phyloP scores from a whole-genome alignment of 2,113 vertebrate species.

The Alethe castanea region DNA sequence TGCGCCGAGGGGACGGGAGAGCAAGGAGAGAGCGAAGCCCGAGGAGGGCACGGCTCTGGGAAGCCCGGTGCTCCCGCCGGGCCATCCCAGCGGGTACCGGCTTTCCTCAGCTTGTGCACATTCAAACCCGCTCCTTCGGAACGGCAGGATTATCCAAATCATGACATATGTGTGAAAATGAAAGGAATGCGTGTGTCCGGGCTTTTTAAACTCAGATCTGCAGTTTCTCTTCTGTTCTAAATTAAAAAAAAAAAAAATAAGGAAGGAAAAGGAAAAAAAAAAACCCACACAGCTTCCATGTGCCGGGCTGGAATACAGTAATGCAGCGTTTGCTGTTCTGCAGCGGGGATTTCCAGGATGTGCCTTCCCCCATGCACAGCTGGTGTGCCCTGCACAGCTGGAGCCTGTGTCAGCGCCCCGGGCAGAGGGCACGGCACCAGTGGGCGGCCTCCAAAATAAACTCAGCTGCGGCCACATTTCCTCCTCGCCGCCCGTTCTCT shows the following conservation, averaged over 20 bases:
- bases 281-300: neutral
- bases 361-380: rapidly evolving
- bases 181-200: neutral
- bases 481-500: neutral
- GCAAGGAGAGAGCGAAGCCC: neutral
- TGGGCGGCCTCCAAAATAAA: neutral
- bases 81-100: neutral
- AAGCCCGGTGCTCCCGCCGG: neutral
- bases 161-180: neutral
- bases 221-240: neutral
- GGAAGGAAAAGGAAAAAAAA: neutral
- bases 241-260: neutral
- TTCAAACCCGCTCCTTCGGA: neutral
- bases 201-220: neutral
- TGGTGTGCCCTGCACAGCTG: neutral
- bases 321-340: neutral
- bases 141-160: neutral
- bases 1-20: rapidly evolving
- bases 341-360: neutral
- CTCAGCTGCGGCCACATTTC: neutral
- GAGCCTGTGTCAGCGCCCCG: neutral
- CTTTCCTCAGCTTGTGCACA: neutral
- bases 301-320: neutral
- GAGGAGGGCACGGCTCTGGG: neutral
- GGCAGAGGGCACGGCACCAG: neutral